Percentiles rank a stretch among this genome's conserved stretches.
phyloP scores from a whole-genome alignment of 2,113 vertebrate genomes.

The Cygnus atratus region DNA sequence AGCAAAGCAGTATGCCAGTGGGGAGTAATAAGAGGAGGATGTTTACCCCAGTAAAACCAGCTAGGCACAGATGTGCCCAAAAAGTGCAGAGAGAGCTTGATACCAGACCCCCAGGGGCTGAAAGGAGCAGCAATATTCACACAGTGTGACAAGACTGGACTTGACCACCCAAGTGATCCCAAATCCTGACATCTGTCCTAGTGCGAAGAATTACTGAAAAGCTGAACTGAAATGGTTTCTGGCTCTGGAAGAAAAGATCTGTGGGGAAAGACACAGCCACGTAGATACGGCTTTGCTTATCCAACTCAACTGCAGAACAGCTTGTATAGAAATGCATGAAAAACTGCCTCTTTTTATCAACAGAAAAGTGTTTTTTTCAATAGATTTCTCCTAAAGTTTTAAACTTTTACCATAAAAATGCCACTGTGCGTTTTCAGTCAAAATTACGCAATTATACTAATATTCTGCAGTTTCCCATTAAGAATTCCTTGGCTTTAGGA shows the following conservation, averaged over 20 bases:
- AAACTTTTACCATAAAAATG: not conserved
- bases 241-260: not conserved
- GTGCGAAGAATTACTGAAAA: not conserved
- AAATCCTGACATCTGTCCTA: not conserved
- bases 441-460: not conserved
- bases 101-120: not conserved
- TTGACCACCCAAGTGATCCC: not conserved
- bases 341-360: not conserved
- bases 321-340: not conserved
- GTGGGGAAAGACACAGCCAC: not conserved
- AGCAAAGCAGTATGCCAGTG: not conserved
- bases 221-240: not conserved
- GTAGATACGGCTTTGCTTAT: not conserved
- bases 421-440: not conserved
- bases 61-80: slow-evolving; percentile 34
- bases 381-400: not conserved
- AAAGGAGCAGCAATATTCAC: not conserved
- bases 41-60: slow-evolving; percentile 44
- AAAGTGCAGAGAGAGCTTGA: not conserved
- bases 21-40: slow-evolving; percentile 10
- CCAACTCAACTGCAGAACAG: not conserved
- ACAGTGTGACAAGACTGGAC: not conserved
- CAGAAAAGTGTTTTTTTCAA: not conserved
- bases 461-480: not conserved
- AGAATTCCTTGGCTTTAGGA: slow-evolving; percentile 2